Conservation (phyloP, 2,113 vertebrate genomes). For the Triplophysa tibetana region DNA sequence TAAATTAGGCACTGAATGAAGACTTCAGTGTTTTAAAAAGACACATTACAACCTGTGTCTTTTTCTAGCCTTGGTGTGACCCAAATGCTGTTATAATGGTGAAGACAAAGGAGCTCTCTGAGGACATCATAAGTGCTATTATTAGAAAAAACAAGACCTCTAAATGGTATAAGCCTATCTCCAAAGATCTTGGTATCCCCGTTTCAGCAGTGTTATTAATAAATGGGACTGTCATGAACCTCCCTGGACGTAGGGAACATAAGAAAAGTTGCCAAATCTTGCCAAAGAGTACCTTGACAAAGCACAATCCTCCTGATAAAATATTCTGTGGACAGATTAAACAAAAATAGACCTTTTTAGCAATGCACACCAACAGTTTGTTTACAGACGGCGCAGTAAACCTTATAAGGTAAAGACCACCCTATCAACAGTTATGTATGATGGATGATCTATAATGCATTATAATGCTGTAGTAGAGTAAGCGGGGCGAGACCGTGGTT, state of each 20-base stretch:
- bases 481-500: too few relatives aligned
- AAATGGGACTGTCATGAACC: conserved; percentile 38
- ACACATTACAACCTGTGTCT: background rate
- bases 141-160: conserved; percentile 24
- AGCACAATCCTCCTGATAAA: background rate
- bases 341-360: background rate
- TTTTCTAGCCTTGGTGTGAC: too few relatives aligned
- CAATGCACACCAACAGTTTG: too few relatives aligned
- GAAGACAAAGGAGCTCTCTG: conserved; percentile 37
- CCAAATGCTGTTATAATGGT: conserved; percentile 22
- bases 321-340: background rate
- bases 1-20: background rate
- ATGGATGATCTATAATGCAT: too few relatives aligned
- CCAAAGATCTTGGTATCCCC: background rate
- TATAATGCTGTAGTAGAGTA: too few relatives aligned
- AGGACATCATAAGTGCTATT: conserved; percentile 30
- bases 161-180: background rate
- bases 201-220: conserved; percentile 11
- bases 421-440: background rate
- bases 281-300: background rate
- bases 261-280: conserved; percentile 10
- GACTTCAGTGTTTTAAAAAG: background rate
- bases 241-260: conserved; percentile 7
- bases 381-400: too few relatives aligned
- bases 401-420: background rate